Evolutionary conservation across 2,797 vertebrate genomes (phyloP).

Genomic region (Hippopotamyrus pictus): DNA sequence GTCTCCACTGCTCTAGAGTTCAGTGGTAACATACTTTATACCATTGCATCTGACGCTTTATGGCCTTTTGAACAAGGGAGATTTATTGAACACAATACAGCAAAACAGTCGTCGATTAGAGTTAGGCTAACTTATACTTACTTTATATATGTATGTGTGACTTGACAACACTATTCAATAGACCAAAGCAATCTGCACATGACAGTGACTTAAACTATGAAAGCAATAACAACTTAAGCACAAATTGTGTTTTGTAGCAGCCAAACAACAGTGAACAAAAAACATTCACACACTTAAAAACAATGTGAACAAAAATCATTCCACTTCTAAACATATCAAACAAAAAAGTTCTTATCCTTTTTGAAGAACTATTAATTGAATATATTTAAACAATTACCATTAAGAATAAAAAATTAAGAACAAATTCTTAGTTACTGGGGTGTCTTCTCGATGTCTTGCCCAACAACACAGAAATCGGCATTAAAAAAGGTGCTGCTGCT

Average conservation of each 20-base stretch:
- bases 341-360: not conserved
- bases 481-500: not conserved
- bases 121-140: not conserved
- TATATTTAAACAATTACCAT: not conserved
- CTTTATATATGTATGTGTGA: not conserved
- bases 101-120: not conserved
- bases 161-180: not conserved
- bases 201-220: not conserved
- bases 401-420: no score
- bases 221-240: not conserved
- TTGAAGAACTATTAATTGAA: not conserved
- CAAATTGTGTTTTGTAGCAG: not conserved
- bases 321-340: not conserved
- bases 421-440: no score
- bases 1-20: not conserved
- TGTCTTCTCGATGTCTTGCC: not conserved
- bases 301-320: not conserved
- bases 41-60: not conserved
- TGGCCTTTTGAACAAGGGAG: not conserved
- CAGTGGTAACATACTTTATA: not conserved
- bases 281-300: not conserved
- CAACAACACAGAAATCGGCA: not conserved
- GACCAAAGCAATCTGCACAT: not conserved
- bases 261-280: not conserved
- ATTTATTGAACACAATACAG: not conserved